phyloP scores from a whole-genome alignment of 2,888 invertebrate genomes.

The Frankliniella fusca region DNA sequence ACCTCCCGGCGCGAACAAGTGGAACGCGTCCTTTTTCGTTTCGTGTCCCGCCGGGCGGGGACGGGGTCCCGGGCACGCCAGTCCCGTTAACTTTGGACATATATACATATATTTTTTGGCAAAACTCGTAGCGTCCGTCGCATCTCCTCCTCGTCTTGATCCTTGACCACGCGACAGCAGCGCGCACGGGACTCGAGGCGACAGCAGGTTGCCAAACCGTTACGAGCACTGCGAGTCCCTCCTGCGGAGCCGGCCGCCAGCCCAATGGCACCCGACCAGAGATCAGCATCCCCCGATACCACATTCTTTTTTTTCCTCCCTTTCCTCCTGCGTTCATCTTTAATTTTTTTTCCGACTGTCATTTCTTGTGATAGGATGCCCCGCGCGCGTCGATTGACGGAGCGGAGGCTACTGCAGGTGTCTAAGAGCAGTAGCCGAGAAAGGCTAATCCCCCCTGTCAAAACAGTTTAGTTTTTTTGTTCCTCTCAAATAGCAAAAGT shows the following conservation, averaged over 20 bases:
- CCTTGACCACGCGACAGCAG: background rate
- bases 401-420: no score
- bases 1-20: background rate
- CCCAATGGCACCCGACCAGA: background rate
- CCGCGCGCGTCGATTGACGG: no score
- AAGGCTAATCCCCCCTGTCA: no score
- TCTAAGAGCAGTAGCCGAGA: no score
- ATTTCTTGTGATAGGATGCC: background rate
- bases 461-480: no score
- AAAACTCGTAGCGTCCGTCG: no score
- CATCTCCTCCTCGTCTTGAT: background rate
- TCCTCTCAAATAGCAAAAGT: no score
- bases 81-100: background rate
- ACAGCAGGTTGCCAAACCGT: slow-evolving; percentile 9
- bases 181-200: background rate
- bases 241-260: no score
- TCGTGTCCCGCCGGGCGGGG: background rate
- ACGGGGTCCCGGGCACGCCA: background rate
- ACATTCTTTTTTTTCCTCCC: background rate
- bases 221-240: background rate
- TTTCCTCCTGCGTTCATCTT: background rate
- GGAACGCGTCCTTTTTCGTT: background rate
- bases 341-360: background rate
- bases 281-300: background rate
- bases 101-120: background rate